Conservation (phyloP, 2,888 invertebrate genomes). For the Drosophila borealis region DNA sequence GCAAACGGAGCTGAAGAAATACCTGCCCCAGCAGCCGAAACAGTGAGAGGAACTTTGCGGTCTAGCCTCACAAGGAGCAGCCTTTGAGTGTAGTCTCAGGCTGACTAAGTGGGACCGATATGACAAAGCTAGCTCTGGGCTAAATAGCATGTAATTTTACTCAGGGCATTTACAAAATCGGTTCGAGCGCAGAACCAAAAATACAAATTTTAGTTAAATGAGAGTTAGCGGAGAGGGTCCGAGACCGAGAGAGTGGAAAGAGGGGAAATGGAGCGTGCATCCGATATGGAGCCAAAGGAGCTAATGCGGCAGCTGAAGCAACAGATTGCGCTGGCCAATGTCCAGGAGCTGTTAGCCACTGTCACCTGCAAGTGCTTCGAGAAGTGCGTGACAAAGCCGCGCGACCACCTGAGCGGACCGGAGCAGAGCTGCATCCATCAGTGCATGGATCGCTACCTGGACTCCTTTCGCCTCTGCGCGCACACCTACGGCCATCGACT, state of each 20-base stretch:
- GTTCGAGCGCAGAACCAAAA: not conserved
- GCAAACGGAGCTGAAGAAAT: too few relatives aligned
- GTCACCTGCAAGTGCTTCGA: slow-evolving; percentile 53
- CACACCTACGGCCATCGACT: slow-evolving; percentile 94
- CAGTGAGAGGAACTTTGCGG: too few relatives aligned
- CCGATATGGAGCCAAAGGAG: slow-evolving; percentile 11
- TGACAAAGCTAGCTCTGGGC: slow-evolving; percentile 4
- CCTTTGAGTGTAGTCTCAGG: too few relatives aligned
- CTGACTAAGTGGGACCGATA: not conserved
- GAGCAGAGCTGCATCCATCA: slow-evolving; percentile 91
- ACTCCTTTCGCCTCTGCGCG: slow-evolving; percentile 96
- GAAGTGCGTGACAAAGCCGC: slow-evolving; percentile 45
- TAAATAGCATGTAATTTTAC: not conserved
- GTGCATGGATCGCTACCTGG: slow-evolving; percentile 99
- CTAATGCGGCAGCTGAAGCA: slow-evolving; percentile 96
- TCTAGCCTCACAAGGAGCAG: not conserved
- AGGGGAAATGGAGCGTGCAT: slow-evolving; percentile 21
- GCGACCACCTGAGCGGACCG: slow-evolving; percentile 23
- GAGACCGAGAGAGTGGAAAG: not conserved
- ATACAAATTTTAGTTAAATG: slow-evolving; percentile 8
- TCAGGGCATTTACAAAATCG: not conserved
- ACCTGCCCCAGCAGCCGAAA: too few relatives aligned
- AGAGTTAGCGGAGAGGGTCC: not conserved
- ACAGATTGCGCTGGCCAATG: slow-evolving; percentile 95
- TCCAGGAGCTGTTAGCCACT: slow-evolving; percentile 92